Evolutionary conservation across 2,797 vertebrate genomes (phyloP).

Genomic region (Pampus argenteus): DNA sequence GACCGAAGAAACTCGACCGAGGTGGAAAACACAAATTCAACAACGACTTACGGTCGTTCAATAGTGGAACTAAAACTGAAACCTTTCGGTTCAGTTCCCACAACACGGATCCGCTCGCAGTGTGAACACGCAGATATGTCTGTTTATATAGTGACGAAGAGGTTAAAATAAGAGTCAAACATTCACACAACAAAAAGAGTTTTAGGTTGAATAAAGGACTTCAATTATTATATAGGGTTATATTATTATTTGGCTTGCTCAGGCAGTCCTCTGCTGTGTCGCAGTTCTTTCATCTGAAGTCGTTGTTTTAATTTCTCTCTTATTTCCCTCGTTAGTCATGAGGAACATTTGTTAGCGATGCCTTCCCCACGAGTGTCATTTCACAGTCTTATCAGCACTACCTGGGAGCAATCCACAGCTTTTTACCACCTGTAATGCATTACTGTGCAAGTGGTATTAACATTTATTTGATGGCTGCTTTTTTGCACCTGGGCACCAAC

Average conservation of each 20-base stretch:
- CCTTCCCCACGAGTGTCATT: conserved; percentile 11
- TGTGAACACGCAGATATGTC: no score
- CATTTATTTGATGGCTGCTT: conserved; percentile 18
- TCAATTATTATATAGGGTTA: background rate
- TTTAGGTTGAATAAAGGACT: background rate
- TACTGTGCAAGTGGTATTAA: conserved; percentile 17
- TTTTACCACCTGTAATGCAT: conserved; percentile 30
- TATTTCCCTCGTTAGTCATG: conserved; percentile 42
- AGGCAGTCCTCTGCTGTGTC: background rate
- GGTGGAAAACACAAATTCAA: no score
- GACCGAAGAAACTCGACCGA: no score
- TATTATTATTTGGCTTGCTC: background rate
- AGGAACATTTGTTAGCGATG: conserved; percentile 4
- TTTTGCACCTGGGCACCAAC: conserved; percentile 7
- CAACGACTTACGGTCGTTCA: no score
- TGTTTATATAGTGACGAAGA: no score
- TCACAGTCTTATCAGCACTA: conserved; percentile 7
- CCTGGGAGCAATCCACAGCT: background rate
- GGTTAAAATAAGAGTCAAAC: no score
- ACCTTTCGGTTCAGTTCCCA: no score
- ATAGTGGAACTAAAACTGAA: no score
- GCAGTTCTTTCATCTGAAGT: background rate
- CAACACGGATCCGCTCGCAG: no score
- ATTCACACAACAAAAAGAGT: background rate
- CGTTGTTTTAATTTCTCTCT: conserved; percentile 17